phyloP scores from a whole-genome alignment of 2,797 vertebrate species.

The Spheniscus humboldti region DNA sequence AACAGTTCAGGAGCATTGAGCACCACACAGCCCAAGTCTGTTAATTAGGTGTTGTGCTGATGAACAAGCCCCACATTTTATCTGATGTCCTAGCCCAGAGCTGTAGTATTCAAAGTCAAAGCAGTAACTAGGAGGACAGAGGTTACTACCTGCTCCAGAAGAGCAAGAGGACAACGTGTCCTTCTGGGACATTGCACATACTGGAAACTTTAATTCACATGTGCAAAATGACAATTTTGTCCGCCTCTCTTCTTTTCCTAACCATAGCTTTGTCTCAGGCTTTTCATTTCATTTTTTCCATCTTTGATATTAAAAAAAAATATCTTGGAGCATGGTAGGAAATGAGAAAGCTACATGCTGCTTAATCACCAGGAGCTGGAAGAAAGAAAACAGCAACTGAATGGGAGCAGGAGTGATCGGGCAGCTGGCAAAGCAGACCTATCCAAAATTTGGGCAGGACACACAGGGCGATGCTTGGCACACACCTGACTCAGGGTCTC shows the following conservation, averaged over 20 bases:
- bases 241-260: background rate
- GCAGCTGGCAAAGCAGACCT: background rate
- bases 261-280: background rate
- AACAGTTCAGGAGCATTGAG: background rate
- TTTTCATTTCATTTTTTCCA: background rate
- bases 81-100: background rate
- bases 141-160: background rate
- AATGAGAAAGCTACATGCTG: background rate
- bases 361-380: background rate
- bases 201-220: background rate
- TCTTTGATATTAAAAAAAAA: background rate
- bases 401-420: background rate
- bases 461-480: background rate
- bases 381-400: background rate
- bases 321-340: background rate
- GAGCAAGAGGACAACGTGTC: background rate
- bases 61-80: background rate
- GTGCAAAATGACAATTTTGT: background rate
- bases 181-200: background rate
- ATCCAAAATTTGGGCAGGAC: background rate
- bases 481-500: background rate
- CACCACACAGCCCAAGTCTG: background rate
- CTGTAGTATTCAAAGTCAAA: background rate
- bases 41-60: accelerated
- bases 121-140: background rate